Evolutionary conservation across 2,888 invertebrate species (phyloP).

Genomic region (Ophioninae sp.): DNA sequence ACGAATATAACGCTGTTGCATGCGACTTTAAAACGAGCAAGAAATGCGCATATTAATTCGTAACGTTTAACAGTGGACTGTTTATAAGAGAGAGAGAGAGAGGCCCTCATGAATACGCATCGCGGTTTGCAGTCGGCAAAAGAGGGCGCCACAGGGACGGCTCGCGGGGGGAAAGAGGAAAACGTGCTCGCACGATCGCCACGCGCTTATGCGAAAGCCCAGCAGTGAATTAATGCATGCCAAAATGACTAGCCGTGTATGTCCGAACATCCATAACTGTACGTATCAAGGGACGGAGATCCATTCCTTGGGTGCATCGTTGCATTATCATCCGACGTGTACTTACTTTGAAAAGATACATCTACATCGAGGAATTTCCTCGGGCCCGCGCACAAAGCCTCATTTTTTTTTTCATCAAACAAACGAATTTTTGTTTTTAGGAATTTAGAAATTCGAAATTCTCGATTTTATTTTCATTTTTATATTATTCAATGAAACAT

Average conservation of each 20-base stretch:
- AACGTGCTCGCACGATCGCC: conserved; percentile 54
- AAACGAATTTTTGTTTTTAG: too few species aligned
- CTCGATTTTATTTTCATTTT: too few species aligned
- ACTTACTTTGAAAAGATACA: conserved; percentile 17
- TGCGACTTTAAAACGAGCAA: conserved; percentile 71
- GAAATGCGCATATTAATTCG: conserved; percentile 78
- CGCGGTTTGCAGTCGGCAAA: conserved; percentile 35
- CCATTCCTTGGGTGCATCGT: conserved; percentile 32
- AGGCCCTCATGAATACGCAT: conserved; percentile 77
- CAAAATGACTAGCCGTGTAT: conserved; percentile 63
- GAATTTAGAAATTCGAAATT: too few species aligned
- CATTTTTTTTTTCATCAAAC: not conserved
- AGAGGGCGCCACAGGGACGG: conserved; percentile 14
- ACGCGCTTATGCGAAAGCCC: conserved; percentile 61
- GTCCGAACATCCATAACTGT: conserved; percentile 7
- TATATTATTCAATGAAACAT: too few species aligned
- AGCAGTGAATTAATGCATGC: conserved; percentile 73
- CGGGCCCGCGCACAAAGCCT: not conserved
- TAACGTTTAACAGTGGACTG: conserved; percentile 76
- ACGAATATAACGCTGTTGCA: conserved; percentile 50
- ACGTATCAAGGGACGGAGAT: conserved; percentile 19
- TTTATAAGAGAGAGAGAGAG: conserved; percentile 77
- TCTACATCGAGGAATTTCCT: conserved; percentile 25
- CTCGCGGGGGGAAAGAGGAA: conserved; percentile 22
- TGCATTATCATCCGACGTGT: conserved; percentile 46